Evolutionary conservation across 2,888 invertebrate genomes (phyloP).

Genomic region (Plusia festucae): DNA sequence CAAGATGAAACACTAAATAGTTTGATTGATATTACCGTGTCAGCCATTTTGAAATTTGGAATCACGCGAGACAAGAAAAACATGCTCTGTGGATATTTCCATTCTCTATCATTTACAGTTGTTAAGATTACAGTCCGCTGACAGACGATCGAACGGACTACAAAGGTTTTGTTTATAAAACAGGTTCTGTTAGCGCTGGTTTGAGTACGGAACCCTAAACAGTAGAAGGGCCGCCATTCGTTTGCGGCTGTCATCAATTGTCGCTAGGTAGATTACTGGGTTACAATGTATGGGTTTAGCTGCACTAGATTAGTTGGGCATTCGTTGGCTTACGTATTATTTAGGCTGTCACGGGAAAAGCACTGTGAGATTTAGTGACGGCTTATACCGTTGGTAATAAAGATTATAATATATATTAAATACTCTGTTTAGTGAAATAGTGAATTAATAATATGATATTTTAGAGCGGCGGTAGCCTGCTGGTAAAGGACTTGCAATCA

Average conservation of each 20-base stretch:
- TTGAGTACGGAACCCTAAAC: not conserved
- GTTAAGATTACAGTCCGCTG: not conserved
- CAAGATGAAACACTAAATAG: too few species aligned
- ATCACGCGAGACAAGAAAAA: too few species aligned
- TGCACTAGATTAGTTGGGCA: not conserved
- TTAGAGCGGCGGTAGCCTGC: too few species aligned
- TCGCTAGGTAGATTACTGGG: conserved; percentile 5
- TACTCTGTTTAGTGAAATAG: not conserved
- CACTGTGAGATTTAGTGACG: not conserved
- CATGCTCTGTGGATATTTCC: too few species aligned
- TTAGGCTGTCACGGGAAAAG: not conserved
- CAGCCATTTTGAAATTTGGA: too few species aligned
- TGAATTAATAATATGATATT: too few species aligned
- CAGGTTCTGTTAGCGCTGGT: too few species aligned
- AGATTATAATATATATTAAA: not conserved
- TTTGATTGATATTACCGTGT: too few species aligned
- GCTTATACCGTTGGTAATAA: not conserved
- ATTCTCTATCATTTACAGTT: too few species aligned
- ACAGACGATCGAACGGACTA: not conserved
- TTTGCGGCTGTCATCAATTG: conserved; percentile 6
- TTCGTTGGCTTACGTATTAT: not conserved
- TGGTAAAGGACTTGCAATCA: too few species aligned
- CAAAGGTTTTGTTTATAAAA: too few species aligned
- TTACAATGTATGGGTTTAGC: not conserved
- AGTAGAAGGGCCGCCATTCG: conserved; percentile 2